Base-by-base conservation (phyloP, 1,140 invertebrate genomes). In the Telenomus remus region DNA sequence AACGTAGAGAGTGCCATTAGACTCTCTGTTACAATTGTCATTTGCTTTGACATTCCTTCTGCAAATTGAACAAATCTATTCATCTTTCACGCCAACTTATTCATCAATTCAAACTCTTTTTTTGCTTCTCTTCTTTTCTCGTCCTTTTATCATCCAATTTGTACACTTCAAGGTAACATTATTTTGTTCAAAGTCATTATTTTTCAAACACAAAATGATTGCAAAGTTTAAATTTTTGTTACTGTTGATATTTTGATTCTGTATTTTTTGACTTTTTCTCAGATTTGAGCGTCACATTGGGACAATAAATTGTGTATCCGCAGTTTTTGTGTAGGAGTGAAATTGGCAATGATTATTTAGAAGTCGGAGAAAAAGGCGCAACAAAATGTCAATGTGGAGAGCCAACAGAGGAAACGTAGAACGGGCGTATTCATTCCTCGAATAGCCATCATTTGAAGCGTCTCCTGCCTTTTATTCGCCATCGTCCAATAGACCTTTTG, bases 401-500 rank as follows among this genome's bases (percentile, higher is more conserved):
- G 42, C 27, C 44, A 44, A 48, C 53, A 16, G 46, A 50, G n/a
- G 47, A 64, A 71, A 63, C 16, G 43, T 60, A 53, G 42, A 48
- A 15, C 35, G 12, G 43, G 55, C n/a, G 60, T 59, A 72, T 72
- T 64, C 69, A 72, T 72, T 72, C 60, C 69, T 54, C 60, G 69
- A 72, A 72, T 72, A 65, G 69, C 54, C 69, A 72, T 72, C 60
- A 72, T 39, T 64, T 59, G 27, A 59, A 61, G 51, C 59, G 51
- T 64, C 69, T 71, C 43, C 37, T 47, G 59, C 54, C 44, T 72
- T 72, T 72, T 72, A 72, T 72, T 72, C 69, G 54, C 69, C 60
- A 72, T 64, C 60, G 48, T 72, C 60, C 69, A 72, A 72, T 72
- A 65, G 69, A 60, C 54, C 64, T 53, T 72, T 59, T 49, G 16